These are phyloP conservation scores for Caloenas nicobarica DNA, from an alignment of 2,113 vertebrate species.

Conservation along the genomic window DNA sequence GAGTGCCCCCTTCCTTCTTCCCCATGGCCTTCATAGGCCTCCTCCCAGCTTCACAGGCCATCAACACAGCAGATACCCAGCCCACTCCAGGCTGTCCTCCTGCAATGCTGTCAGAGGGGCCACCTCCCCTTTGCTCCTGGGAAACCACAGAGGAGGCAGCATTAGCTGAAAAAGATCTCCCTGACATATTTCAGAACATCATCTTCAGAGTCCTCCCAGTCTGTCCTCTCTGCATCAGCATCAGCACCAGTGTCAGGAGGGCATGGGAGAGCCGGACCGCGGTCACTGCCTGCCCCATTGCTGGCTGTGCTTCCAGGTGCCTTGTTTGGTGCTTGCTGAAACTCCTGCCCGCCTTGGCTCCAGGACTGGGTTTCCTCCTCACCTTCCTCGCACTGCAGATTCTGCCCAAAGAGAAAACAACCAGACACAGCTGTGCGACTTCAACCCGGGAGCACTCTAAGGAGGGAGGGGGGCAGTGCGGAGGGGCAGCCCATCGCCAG, in stretches of 20 bases:
- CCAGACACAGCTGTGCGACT: neutral
- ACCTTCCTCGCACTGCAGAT: neutral
- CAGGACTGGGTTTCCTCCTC: neutral
- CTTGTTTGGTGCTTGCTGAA: fast-evolving
- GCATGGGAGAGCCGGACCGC: fast-evolving
- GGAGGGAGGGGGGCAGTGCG: fast-evolving
- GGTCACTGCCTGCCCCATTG: fast-evolving
- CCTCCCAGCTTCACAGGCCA: neutral
- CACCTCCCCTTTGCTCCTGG: neutral
- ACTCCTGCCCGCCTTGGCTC: neutral
- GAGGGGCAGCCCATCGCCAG: neutral
- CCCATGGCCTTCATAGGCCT: neutral
- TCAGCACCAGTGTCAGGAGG: neutral
- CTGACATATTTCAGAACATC: slow-evolving; percentile 74
- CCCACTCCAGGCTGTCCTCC: neutral
- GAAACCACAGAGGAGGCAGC: neutral
- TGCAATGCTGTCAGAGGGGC: neutral
- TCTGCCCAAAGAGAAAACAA: neutral
- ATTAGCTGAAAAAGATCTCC: slow-evolving; percentile 79
- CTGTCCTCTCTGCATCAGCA: neutral
- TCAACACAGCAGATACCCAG: neutral
- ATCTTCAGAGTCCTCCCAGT: neutral
- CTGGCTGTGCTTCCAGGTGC: neutral
- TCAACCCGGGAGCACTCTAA: neutral
- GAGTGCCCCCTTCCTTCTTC: neutral